A percentile compares a stretch with the other conserved stretches of the same genome.
Evolutionary conservation across 2,888 invertebrate species (phyloP).

Genomic region (Stenolophus ochropezus): DNA sequence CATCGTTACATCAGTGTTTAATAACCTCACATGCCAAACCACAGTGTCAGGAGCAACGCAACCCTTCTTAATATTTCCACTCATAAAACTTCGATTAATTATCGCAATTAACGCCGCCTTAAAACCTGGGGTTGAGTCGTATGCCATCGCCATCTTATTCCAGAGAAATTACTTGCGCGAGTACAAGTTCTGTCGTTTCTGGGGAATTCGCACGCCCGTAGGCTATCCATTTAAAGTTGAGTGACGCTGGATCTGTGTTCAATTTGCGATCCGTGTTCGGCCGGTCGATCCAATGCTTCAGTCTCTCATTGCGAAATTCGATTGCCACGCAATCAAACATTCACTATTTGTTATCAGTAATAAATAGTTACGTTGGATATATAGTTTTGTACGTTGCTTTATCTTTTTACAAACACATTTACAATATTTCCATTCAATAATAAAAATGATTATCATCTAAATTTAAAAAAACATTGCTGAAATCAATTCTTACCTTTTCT

Average conservation of each 20-base stretch:
- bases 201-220: conserved; percentile 10
- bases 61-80: conserved; percentile 52
- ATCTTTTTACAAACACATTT: too few relatives aligned
- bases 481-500: too few relatives aligned
- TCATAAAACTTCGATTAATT: conserved; percentile 55
- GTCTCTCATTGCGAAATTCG: conserved; percentile 71
- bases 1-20: neutral
- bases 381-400: too few relatives aligned
- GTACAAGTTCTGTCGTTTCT: conserved; percentile 20
- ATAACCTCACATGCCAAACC: conserved; percentile 22
- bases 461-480: too few relatives aligned
- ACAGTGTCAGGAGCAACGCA: conserved; percentile 3
- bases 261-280: conserved; percentile 47
- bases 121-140: conserved; percentile 23
- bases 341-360: conserved; percentile 39
- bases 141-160: conserved; percentile 7
- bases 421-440: too few relatives aligned
- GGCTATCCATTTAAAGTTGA: conserved; percentile 59
- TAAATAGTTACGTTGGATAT: too few relatives aligned
- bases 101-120: conserved; percentile 39
- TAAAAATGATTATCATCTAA: too few relatives aligned
- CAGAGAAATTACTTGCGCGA: conserved; percentile 35
- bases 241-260: conserved; percentile 56
- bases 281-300: conserved; percentile 33
- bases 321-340: conserved; percentile 67